Evolutionary conservation across 2,888 invertebrate species (phyloP).

Genomic region (Sacculina carcini): DNA sequence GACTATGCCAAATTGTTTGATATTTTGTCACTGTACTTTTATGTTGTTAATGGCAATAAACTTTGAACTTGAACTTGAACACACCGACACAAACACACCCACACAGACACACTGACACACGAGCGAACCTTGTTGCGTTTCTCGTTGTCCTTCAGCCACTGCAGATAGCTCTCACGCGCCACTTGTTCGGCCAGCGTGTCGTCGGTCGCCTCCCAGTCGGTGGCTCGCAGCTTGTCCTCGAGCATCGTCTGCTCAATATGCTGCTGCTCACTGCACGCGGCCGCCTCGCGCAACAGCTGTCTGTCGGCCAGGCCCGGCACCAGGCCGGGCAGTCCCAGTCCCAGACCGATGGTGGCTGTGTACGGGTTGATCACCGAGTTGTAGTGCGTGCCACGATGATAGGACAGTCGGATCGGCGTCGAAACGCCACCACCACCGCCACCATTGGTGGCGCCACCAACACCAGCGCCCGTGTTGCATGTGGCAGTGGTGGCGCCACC

Average conservation of each 20-base stretch:
- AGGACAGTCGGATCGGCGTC: slow-evolving; percentile 50
- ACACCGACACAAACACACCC: neutral
- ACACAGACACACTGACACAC: neutral
- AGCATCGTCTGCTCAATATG: slow-evolving; percentile 69
- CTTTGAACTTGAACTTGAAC: no score
- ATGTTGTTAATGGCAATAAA: no score
- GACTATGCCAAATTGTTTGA: no score
- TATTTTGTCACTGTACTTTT: no score
- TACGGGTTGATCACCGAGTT: slow-evolving; percentile 66
- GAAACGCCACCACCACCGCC: neutral
- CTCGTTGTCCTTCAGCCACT: slow-evolving; percentile 42
- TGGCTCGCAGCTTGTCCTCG: slow-evolving; percentile 61
- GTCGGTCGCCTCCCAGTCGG: slow-evolving; percentile 74
- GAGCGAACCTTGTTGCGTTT: slow-evolving; percentile 22
- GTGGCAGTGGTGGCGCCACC: no score
- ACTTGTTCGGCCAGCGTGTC: slow-evolving; percentile 71
- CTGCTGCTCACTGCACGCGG: slow-evolving; percentile 44
- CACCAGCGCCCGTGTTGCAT: no score
- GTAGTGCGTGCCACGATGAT: slow-evolving; percentile 62
- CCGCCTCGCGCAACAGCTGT: slow-evolving; percentile 42
- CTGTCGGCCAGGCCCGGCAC: slow-evolving; percentile 45
- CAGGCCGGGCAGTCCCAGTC: slow-evolving; percentile 54
- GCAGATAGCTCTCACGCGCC: slow-evolving; percentile 55
- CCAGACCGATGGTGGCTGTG: slow-evolving; percentile 31
- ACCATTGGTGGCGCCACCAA: no score